phyloP scores from a whole-genome alignment of 2,888 invertebrate genomes.

The Nineta flava region DNA sequence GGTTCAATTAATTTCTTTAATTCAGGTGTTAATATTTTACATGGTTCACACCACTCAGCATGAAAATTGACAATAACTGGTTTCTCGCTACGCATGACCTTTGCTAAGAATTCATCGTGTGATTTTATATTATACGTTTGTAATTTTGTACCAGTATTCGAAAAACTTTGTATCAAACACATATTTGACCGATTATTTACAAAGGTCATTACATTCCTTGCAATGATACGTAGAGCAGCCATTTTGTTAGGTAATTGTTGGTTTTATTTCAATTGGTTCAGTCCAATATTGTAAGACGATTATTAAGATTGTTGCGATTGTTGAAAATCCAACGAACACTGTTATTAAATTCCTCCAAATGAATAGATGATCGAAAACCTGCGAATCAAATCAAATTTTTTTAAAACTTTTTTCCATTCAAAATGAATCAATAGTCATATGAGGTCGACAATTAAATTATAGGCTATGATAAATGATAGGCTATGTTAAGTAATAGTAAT shows the following conservation, averaged over 20 bases:
- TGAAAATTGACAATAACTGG: conserved; percentile 86
- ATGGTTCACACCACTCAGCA: conserved; percentile 84
- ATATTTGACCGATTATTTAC: conserved; percentile 2
- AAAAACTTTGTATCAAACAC: conserved; percentile 11
- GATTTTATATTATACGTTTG: conserved; percentile 42
- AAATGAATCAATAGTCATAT: no score
- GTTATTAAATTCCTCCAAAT: conserved; percentile 33
- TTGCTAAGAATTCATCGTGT: conserved; percentile 61
- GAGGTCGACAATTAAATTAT: no score
- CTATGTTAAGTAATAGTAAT: no score
- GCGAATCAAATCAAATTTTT: conserved; percentile 17
- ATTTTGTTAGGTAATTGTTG: conserved; percentile 19
- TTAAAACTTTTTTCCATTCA: no score
- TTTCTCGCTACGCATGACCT: conserved; percentile 69
- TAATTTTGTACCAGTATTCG: conserved; percentile 15
- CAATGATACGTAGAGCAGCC: not conserved
- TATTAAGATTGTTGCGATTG: conserved; percentile 30
- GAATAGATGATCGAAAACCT: conserved; percentile 37
- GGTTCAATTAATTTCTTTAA: conserved; percentile 60
- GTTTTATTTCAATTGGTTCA: conserved; percentile 29
- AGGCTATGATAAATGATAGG: no score
- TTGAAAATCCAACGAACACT: conserved; percentile 27
- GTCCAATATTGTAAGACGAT: conserved; percentile 29
- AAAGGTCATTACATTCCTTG: conserved; percentile 1
- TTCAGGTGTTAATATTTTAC: conserved; percentile 73